Percentiles rank a stretch among this genome's conserved stretches.
Evolutionary conservation across 2,888 invertebrate genomes (phyloP).

Genomic region (Empis livida): DNA sequence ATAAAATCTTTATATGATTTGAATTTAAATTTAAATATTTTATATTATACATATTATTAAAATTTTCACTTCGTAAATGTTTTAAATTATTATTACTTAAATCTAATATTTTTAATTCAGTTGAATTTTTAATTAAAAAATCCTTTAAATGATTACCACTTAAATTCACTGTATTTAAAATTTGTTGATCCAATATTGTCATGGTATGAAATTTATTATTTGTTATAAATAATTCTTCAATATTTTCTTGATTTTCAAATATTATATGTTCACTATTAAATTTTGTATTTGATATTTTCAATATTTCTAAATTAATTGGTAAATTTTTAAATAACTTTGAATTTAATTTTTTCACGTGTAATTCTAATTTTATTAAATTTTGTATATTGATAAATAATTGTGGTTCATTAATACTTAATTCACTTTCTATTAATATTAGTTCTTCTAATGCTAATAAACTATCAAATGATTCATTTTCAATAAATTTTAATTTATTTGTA

Average conservation of each 20-base stretch:
- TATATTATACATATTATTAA: slow-evolving; percentile 3
- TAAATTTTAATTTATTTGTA: not conserved
- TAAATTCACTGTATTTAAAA: slow-evolving; percentile 5
- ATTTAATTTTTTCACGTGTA: not conserved
- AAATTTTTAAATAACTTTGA: not conserved
- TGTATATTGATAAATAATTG: not conserved
- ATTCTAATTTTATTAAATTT: not conserved
- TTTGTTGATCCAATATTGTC: slow-evolving; percentile 1
- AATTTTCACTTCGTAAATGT: slow-evolving; percentile 3
- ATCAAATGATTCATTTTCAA: slow-evolving; percentile 3
- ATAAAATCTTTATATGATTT: slow-evolving; percentile 7
- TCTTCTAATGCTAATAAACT: not conserved
- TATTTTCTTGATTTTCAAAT: not conserved
- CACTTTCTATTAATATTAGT: slow-evolving; percentile 1
- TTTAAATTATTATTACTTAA: slow-evolving; percentile 6
- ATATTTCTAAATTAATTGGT: slow-evolving; percentile 1
- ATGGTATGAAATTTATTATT: slow-evolving; percentile 1
- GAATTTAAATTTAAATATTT: slow-evolving; percentile 5
- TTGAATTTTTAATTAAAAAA: slow-evolving; percentile 5
- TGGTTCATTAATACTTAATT: not conserved
- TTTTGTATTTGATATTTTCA: slow-evolving; percentile 2
- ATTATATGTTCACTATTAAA: not conserved
- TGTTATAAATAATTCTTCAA: slow-evolving; percentile 1
- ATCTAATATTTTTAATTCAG: slow-evolving; percentile 5
- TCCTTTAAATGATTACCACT: slow-evolving; percentile 5